Evolutionary conservation across 1,140 invertebrate species (phyloP), one percentile per base, ranked within the genome.

Genomic region (Bacillus rossius): DNA sequence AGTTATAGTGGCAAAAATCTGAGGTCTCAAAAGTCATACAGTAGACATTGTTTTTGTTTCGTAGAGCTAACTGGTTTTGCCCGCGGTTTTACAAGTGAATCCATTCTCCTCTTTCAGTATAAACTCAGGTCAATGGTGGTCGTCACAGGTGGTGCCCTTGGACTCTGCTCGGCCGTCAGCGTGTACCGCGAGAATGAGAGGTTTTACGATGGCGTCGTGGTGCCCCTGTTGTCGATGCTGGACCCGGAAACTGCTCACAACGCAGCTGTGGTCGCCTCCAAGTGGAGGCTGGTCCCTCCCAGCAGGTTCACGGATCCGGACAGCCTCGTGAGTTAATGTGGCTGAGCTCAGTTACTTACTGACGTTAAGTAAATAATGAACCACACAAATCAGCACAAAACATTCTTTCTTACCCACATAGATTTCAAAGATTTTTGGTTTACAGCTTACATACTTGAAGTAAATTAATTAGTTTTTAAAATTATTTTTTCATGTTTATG

Each of bases 231-330:
- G 19, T 84, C 83, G 62, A 68, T 70, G 41, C 57, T 90, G 3
- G 82, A 86, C 70, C 86, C 92, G 1, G 94, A 96, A 77, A 78
- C 73, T 54, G 84, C 91, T 10, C 94, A 96, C 71, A 84, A 82
- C 61, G 57, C 91, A 23, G 89, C 88, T 8, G 76, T 96, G 2
- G 74, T 78, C 50, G 76, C 82, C 7, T 78, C 85, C 10, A 93
- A 94, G 77, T 86, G 88, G 76, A 82, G 84, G 26, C 48, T 96
- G 1, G 75, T 88, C 45, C 85, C 86, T 17, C 72, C 69, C 53
- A 79, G 80, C 25, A 73, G 67, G 22, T 77, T 71, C 55, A 64
- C 77, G 40, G 88, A 92, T 73, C 77, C 84, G 5, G 54, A 74
- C 5, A 72, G 77, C 55, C 74, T 92, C 62, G 84, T 87, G 77